Percentiles rank a stretch among this genome's conserved stretches.
Evolutionary conservation across 2,888 invertebrate species (phyloP).

Genomic region (Prostheceraeus crozeri): DNA sequence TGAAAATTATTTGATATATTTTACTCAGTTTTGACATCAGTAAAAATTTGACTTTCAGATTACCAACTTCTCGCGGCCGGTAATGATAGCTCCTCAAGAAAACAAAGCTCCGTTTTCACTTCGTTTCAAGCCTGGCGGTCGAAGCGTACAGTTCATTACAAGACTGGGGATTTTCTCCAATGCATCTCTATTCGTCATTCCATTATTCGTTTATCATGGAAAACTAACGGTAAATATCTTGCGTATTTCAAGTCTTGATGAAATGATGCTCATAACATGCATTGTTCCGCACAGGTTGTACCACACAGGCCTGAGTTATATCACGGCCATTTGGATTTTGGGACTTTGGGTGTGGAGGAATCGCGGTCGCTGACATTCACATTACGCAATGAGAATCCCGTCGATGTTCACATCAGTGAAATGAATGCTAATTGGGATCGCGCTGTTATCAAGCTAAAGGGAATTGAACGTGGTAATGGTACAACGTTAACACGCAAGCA

Average conservation of each 20-base stretch:
- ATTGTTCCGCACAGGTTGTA: no score
- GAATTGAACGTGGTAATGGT: conserved; percentile 56
- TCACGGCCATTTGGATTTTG: conserved; percentile 59
- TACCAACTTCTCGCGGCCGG: conserved; percentile 62
- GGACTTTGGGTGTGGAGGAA: conserved; percentile 59
- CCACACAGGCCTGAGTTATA: conserved; percentile 56
- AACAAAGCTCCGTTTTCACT: conserved; percentile 62
- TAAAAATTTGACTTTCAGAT: conserved; percentile 60
- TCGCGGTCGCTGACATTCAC: conserved; percentile 68
- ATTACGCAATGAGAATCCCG: conserved; percentile 69
- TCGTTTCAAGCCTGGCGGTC: conserved; percentile 58
- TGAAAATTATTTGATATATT: no score
- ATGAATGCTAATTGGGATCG: conserved; percentile 51
- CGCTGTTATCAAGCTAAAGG: conserved; percentile 52
- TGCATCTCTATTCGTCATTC: conserved; percentile 66
- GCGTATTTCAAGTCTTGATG: no score
- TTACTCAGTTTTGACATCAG: no score
- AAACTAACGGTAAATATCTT: conserved; percentile 62
- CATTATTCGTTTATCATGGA: conserved; percentile 68
- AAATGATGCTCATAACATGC: no score
- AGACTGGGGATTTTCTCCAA: conserved; percentile 67
- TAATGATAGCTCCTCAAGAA: conserved; percentile 62
- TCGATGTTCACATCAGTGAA: conserved; percentile 59
- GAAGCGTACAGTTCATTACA: conserved; percentile 62
- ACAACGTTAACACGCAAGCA: conserved; percentile 50